Conservation (phyloP, 2,888 invertebrate genomes). For the Scaptomyza polygonia region DNA sequence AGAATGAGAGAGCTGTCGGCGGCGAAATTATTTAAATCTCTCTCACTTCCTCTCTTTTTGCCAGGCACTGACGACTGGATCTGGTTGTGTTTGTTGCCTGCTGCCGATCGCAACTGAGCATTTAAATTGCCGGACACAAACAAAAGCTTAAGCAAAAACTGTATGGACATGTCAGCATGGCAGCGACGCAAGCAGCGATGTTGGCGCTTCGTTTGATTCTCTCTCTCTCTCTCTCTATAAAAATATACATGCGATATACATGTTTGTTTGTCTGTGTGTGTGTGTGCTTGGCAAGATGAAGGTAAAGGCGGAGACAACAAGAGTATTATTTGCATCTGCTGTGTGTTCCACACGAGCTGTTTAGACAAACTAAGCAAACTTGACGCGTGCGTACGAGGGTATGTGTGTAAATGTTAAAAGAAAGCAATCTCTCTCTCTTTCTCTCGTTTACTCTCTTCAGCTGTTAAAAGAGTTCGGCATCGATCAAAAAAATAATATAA, state of each 20-base stretch:
- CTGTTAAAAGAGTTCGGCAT: slow-evolving; percentile 14
- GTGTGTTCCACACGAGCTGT: slow-evolving; percentile 50
- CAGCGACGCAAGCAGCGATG: slow-evolving; percentile 14
- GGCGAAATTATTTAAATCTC: slow-evolving; percentile 48
- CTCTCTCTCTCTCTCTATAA: slow-evolving; percentile 27
- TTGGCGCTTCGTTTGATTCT: slow-evolving; percentile 29
- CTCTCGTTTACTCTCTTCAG: neutral
- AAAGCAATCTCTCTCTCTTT: slow-evolving; percentile 43
- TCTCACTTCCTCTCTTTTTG: slow-evolving; percentile 6
- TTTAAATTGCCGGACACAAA: slow-evolving; percentile 30
- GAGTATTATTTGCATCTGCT: slow-evolving; percentile 51
- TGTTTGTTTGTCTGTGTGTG: slow-evolving; percentile 15
- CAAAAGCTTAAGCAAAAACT: slow-evolving; percentile 16
- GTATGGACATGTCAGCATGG: slow-evolving; percentile 27
- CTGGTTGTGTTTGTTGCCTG: slow-evolving; percentile 59
- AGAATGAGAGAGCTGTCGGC: slow-evolving; percentile 7
- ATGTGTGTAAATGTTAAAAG: slow-evolving; percentile 31
- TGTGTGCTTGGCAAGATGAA: slow-evolving; percentile 29
- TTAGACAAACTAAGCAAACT: slow-evolving; percentile 30
- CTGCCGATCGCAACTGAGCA: slow-evolving; percentile 59
- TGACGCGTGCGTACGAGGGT: neutral
- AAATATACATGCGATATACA: neutral
- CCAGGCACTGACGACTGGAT: slow-evolving; percentile 38
- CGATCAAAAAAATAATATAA: neutral
- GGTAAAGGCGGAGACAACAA: slow-evolving; percentile 43